phyloP scores from a whole-genome alignment of 2,888 invertebrate species.

The Masnerella sp. region DNA sequence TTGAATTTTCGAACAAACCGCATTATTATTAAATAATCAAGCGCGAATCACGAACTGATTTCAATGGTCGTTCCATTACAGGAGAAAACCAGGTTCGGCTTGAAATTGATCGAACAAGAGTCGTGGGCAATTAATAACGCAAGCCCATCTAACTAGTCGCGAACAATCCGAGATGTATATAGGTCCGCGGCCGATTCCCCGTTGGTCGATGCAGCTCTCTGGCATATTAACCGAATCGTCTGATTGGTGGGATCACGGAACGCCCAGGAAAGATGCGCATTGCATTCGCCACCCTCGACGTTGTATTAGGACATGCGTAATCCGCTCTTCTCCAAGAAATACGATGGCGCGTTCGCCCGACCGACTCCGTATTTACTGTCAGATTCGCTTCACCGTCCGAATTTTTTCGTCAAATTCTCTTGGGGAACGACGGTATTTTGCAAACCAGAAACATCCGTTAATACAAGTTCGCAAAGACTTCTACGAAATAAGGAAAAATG shows the following conservation, averaged over 20 bases:
- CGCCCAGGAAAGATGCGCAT: conserved; percentile 78
- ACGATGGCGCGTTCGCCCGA: conserved; percentile 51
- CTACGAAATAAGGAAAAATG: no score
- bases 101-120: conserved; percentile 62
- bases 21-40: conserved; percentile 35
- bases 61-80: conserved; percentile 37
- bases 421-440: no score
- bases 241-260: conserved; percentile 72
- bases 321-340: conserved; percentile 61
- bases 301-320: conserved; percentile 72
- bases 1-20: not conserved
- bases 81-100: conserved; percentile 44
- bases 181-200: conserved; percentile 41
- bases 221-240: conserved; percentile 65
- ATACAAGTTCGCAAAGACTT: no score
- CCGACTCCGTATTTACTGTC: conserved; percentile 1
- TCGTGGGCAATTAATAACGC: conserved; percentile 69
- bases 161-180: conserved; percentile 73
- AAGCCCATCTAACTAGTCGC: conserved; percentile 71
- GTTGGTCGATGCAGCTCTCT: conserved; percentile 69
- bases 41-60: conserved; percentile 37
- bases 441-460: no score
- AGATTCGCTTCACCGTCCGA: conserved; percentile 14
- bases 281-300: conserved; percentile 55
- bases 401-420: conserved; percentile 29